Evolutionary conservation across 2,888 invertebrate genomes (phyloP).

Genomic region (Nasonovia ribisnigri): DNA sequence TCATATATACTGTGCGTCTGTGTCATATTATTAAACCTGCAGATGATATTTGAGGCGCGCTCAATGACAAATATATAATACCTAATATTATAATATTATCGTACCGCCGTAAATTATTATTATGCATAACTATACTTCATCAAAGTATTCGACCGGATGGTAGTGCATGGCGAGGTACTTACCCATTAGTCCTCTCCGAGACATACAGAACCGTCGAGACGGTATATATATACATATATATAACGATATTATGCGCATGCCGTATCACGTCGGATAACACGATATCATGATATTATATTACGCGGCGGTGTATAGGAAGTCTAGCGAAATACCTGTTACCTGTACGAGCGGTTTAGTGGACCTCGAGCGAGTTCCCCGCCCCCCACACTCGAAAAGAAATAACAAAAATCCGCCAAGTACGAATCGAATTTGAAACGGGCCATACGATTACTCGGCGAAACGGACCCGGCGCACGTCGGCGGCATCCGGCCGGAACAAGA

Average conservation of each 20-base stretch:
- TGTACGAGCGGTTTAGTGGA: neutral
- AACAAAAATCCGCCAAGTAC: neutral
- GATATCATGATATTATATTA: too few species aligned
- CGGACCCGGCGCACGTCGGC: neutral
- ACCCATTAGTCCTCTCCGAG: neutral
- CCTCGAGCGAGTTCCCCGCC: neutral
- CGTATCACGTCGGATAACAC: too few species aligned
- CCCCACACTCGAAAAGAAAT: neutral
- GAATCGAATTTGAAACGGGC: constrained; percentile 34
- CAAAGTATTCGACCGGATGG: neutral
- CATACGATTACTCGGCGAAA: constrained; percentile 1
- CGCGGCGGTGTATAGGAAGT: neutral
- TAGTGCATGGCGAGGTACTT: neutral
- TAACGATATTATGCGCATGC: neutral
- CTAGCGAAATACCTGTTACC: neutral
- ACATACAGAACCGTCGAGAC: neutral
- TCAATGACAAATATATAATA: neutral
- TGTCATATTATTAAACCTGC: neutral
- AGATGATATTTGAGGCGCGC: neutral
- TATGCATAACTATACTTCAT: neutral
- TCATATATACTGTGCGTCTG: too few species aligned
- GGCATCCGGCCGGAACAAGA: neutral
- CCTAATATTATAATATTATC: neutral
- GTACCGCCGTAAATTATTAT: neutral
- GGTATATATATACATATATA: too few species aligned